These are phyloP conservation scores for Hydropotes inermis DNA, from an alignment of 2,113 vertebrate species.

Conservation along the genomic window DNA sequence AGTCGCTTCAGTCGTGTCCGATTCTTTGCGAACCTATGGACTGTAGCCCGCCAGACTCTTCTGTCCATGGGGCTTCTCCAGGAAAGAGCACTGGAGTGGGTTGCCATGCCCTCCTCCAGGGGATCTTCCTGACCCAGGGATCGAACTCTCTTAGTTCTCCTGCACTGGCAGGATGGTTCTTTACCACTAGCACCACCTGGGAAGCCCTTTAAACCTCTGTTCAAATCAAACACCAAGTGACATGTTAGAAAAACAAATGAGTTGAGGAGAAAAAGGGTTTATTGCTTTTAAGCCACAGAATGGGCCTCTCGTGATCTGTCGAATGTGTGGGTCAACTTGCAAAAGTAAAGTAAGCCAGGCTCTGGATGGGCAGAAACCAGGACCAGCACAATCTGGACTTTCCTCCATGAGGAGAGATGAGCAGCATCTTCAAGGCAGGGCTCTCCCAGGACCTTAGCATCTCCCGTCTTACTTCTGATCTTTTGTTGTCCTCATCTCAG, in stretches of 20 bases:
- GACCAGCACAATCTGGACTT: accelerated
- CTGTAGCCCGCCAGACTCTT: neutral
- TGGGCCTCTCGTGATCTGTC: neutral
- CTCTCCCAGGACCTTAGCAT: no score
- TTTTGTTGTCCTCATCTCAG: neutral
- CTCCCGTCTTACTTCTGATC: neutral
- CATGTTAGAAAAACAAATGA: neutral
- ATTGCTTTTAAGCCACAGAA: neutral
- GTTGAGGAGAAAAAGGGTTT: neutral
- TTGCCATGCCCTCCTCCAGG: neutral
- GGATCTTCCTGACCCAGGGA: neutral
- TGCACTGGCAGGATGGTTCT: neutral
- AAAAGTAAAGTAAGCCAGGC: neutral
- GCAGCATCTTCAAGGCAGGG: neutral
- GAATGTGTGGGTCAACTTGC: neutral
- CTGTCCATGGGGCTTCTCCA: neutral
- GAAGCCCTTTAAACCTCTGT: neutral
- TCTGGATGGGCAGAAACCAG: accelerated
- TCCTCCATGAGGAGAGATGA: neutral
- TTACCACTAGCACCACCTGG: neutral
- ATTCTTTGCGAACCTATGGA: neutral
- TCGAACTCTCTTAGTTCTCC: neutral
- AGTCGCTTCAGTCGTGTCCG: neutral
- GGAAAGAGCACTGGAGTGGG: neutral
- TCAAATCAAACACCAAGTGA: neutral